These are phyloP conservation scores for Drosophila grimshawi DNA, from an alignment of 1,140 invertebrate species.

Conservation along the genomic window DNA sequence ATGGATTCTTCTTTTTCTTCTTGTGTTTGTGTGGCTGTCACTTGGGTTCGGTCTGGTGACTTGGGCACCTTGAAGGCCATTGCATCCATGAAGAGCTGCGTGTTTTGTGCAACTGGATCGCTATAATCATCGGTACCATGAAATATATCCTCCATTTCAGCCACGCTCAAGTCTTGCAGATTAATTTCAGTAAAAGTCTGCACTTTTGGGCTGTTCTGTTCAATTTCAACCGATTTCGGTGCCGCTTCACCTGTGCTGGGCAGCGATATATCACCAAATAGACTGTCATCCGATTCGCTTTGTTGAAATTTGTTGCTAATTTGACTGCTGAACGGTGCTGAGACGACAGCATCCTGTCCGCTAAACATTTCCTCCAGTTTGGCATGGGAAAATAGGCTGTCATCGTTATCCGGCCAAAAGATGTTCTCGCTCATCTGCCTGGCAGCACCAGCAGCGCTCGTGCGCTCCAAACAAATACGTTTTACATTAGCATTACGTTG, in stretches of 20 bases:
- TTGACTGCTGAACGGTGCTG: slow-evolving; percentile 31
- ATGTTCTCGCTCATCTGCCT: slow-evolving; percentile 44
- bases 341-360: slow-evolving; percentile 30
- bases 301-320: slow-evolving; percentile 26
- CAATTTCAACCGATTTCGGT: not conserved
- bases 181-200: slow-evolving; percentile 64
- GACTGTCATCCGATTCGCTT: slow-evolving; percentile 53
- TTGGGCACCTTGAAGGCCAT: slow-evolving; percentile 67
- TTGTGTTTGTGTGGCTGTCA: slow-evolving; percentile 2
- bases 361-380: slow-evolving; percentile 63
- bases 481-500: slow-evolving; percentile 7
- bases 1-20: slow-evolving; percentile 45
- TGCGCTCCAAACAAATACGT: slow-evolving; percentile 18
- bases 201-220: not conserved
- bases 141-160: slow-evolving; percentile 62
- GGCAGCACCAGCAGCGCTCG: slow-evolving; percentile 22
- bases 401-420: slow-evolving; percentile 71
- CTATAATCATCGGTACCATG: slow-evolving; percentile 44
- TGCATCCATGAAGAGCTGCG: slow-evolving; percentile 69
- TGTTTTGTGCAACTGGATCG: slow-evolving; percentile 58
- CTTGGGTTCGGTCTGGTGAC: slow-evolving; percentile 30
- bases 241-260: slow-evolving; percentile 7
- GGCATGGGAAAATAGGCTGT: slow-evolving; percentile 66
- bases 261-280: slow-evolving; percentile 64
- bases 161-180: slow-evolving; percentile 49